Evolutionary conservation across 2,888 invertebrate genomes (phyloP).

Genomic region (Protodeltote pygarga): DNA sequence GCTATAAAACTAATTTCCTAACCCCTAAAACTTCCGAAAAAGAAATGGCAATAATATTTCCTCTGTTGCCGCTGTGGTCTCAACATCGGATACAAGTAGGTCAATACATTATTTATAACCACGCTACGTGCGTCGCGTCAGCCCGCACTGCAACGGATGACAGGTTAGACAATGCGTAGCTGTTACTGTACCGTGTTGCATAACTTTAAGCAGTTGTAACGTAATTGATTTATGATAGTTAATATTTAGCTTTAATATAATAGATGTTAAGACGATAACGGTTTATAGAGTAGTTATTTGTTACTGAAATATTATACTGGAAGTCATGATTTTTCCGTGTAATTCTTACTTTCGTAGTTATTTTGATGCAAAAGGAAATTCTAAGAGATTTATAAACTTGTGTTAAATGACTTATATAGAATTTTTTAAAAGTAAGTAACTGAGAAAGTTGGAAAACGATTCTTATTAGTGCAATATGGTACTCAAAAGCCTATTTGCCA

Average conservation of each 20-base stretch:
- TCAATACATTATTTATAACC: slow-evolving; percentile 81
- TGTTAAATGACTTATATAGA: background rate
- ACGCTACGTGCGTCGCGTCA: too few relatives aligned
- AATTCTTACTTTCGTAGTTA: too few relatives aligned
- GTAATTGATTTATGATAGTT: background rate
- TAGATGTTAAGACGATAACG: too few relatives aligned
- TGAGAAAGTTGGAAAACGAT: too few relatives aligned
- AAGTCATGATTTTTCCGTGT: too few relatives aligned
- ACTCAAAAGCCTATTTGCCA: too few relatives aligned
- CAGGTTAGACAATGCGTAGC: slow-evolving; percentile 41
- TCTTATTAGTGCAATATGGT: too few relatives aligned
- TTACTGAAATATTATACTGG: too few relatives aligned
- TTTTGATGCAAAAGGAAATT: background rate
- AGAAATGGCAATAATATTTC: slow-evolving; percentile 40
- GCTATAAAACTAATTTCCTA: background rate
- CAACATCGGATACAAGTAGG: slow-evolving; percentile 63
- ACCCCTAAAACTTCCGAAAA: slow-evolving; percentile 11
- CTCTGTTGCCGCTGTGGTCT: slow-evolving; percentile 32
- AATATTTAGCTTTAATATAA: too few relatives aligned
- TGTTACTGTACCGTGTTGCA: slow-evolving; percentile 21
- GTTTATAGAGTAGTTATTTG: too few relatives aligned
- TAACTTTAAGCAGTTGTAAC: slow-evolving; percentile 7
- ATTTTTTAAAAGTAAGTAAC: background rate
- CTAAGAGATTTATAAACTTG: background rate
- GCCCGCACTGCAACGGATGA: slow-evolving; percentile 49